Base-by-base conservation (phyloP, 2,113 vertebrate species). In the Raphicerus campestris region DNA sequence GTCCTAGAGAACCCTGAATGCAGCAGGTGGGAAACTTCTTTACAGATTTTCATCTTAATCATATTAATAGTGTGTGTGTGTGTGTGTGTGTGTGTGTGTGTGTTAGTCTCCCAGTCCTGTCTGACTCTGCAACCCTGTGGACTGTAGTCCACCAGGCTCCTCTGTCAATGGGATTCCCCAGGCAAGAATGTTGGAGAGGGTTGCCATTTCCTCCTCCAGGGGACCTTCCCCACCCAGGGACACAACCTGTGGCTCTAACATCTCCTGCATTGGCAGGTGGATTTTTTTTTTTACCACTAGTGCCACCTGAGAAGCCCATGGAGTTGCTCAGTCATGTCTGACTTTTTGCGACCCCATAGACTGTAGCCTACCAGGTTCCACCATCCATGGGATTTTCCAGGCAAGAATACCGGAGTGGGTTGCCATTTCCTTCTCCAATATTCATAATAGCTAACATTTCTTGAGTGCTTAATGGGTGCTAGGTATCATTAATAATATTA, bases 21-120 rank as follows among this genome's bases (percentile, higher is more conserved):
- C 56, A 80, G 45, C 56, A 88, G 39, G n/a, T 86, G 19, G 60
- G 42, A 89, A 60, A n/a, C 66, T 81, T 81, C 60, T 94, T 73
- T 35, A 70, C 4, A 80, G 32, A 45, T 39, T 19, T 53, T 58
- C 42, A 15, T n/a, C 35, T 20, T 30, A 13, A 49, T 9, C 77
- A 78, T 84, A 53, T 47, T 53, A 61, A 81, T 5, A 3, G 20
- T 24, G 35, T 39, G n/a, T 73, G 66, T 39, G 66, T 39, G 63
- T n/a, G 32, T 63, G 63, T 35, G 63, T 66, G 63, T n/a, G 32
- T 66, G 63, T 70, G 61, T 63, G 63, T 70, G 66, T 39, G 66
- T 73, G 20, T 42, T 14, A 42, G 22, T 7, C 6, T 3, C 22
- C 22, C 70, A 75, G 70, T 75, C 10, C 7, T 39, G 10, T 73